phyloP scores from a whole-genome alignment of 2,113 vertebrate genomes.

The Dromaius novaehollandiae region DNA sequence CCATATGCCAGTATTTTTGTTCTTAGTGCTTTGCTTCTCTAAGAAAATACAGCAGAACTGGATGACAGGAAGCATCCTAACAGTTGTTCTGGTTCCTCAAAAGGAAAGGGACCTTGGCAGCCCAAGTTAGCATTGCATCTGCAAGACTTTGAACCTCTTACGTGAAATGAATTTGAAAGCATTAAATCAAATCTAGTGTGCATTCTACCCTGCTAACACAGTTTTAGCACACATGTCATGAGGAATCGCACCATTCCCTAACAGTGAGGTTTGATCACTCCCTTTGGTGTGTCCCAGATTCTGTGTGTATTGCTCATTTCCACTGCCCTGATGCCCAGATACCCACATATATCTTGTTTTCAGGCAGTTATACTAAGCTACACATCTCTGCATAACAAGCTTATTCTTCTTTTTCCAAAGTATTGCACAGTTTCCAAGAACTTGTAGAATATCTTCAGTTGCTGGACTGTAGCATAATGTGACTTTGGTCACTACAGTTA shows the following conservation, averaged over 20 bases:
- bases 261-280: neutral
- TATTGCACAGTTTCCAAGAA: neutral
- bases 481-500: neutral
- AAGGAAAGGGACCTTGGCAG: neutral
- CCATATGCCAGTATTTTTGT: neutral
- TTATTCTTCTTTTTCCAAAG: neutral
- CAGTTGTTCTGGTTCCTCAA: neutral
- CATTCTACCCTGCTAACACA: neutral
- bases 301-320: neutral
- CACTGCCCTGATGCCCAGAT: neutral
- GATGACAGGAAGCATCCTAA: neutral
- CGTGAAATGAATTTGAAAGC: neutral
- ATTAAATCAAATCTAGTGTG: neutral
- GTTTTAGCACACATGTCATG: neutral
- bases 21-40: neutral
- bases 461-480: neutral
- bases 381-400: neutral
- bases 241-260: neutral
- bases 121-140: neutral
- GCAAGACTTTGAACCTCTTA: neutral
- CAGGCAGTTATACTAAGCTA: neutral
- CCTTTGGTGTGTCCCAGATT: neutral
- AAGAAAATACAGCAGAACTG: slow-evolving; percentile 11
- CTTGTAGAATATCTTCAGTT: neutral
- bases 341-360: neutral